Conservation (phyloP, 2,797 vertebrate species). For the Myotis myotis region DNA sequence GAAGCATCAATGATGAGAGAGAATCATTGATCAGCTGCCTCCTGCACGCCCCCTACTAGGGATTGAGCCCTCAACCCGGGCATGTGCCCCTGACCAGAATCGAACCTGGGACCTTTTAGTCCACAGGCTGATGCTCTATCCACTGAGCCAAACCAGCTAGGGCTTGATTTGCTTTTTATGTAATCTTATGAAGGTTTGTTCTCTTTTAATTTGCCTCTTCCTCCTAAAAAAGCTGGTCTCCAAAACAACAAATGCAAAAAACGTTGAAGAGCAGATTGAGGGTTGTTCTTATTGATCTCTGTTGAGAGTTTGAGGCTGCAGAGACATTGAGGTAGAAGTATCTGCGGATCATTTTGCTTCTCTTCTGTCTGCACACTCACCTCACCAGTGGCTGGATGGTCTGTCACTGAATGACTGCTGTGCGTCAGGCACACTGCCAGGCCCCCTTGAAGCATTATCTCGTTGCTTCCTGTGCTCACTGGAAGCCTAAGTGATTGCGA, state of each 20-base stretch:
- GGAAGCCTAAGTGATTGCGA: neutral
- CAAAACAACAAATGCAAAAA: neutral
- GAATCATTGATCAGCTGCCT: no score
- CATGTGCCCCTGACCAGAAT: no score
- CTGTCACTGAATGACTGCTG: neutral
- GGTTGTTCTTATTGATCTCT: neutral
- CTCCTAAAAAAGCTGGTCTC: neutral
- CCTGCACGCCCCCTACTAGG: no score
- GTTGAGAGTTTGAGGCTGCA: neutral
- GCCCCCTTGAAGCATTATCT: neutral
- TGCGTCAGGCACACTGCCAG: neutral
- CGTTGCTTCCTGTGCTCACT: neutral
- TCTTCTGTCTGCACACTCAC: neutral
- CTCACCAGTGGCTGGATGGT: neutral
- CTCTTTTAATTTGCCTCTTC: constrained; percentile 8
- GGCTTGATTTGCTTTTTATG: neutral
- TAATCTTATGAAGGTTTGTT: constrained; percentile 21
- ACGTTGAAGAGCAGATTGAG: neutral
- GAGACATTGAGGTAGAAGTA: neutral
- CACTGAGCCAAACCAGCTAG: no score
- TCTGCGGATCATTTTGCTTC: neutral
- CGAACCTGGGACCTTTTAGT: no score
- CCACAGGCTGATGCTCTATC: no score
- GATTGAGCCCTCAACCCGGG: no score
- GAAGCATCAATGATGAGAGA: no score